Evolutionary conservation across 2,113 vertebrate genomes (phyloP).

Genomic region (Pyrgilauda ruficollis): DNA sequence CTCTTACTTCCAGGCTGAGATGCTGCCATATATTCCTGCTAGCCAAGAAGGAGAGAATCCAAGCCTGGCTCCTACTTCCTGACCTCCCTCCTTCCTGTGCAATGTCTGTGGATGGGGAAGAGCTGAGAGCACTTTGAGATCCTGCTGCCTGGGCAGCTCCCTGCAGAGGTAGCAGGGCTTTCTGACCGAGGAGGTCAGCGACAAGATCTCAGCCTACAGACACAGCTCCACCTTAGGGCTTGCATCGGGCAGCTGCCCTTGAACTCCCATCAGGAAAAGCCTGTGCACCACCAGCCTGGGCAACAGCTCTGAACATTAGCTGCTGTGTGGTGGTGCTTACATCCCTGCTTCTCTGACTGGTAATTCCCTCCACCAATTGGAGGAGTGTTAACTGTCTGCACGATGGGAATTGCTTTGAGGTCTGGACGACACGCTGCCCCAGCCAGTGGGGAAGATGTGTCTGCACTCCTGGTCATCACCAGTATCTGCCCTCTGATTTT

Average conservation of each 20-base stretch:
- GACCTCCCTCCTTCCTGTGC: not conserved
- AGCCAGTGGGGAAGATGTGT: not conserved
- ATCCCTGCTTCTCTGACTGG: not conserved
- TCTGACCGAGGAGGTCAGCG: fast-evolving
- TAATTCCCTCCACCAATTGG: fast-evolving
- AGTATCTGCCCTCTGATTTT: not conserved
- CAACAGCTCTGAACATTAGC: not conserved
- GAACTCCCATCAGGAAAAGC: not conserved
- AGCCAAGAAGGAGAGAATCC: not conserved
- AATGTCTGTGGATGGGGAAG: not conserved
- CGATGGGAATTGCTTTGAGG: not conserved
- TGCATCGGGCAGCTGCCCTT: not conserved
- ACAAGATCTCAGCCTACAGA: not conserved
- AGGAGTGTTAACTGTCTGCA: not conserved
- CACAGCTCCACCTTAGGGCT: fast-evolving
- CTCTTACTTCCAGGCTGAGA: not conserved
- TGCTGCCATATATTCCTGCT: fast-evolving
- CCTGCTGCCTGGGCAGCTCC: not conserved
- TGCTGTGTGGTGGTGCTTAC: not conserved
- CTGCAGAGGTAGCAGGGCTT: not conserved
- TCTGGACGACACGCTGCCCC: not conserved
- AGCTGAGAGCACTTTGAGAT: not conserved
- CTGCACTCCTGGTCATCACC: not conserved
- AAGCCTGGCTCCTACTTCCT: not conserved
- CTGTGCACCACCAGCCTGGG: not conserved